phyloP scores from a whole-genome alignment of 2,113 vertebrate genomes.

The Gallinago paraguaiae region DNA sequence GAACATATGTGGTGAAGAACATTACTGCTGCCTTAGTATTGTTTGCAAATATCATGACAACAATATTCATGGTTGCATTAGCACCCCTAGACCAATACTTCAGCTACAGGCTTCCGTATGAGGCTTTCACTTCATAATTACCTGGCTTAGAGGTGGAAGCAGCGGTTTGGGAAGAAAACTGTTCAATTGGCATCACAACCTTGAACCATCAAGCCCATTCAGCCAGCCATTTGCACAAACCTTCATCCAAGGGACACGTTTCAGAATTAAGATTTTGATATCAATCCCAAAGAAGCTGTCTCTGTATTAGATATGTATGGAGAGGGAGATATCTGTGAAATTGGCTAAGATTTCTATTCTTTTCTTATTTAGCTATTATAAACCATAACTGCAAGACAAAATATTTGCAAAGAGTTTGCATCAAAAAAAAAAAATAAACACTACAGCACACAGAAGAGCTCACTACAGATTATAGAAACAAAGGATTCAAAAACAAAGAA shows the following conservation, averaged over 20 bases:
- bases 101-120: not conserved
- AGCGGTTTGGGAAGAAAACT: not conserved
- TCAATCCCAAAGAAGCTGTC: accelerated
- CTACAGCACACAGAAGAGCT: not conserved
- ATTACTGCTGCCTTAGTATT: not conserved
- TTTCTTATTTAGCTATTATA: not conserved
- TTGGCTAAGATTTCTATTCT: not conserved
- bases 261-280: not conserved
- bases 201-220: not conserved
- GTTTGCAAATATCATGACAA: not conserved
- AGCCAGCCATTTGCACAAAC: not conserved
- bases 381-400: not conserved
- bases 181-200: not conserved
- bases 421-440: not conserved
- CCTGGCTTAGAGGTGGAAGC: not conserved
- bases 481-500: not conserved
- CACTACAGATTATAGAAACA: not conserved
- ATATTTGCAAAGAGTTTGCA: not conserved
- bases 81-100: not conserved
- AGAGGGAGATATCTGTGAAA: not conserved
- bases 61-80: not conserved
- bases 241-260: not conserved
- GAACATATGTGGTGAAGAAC: not conserved
- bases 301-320: not conserved
- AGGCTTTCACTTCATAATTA: not conserved